These are phyloP conservation scores for Alethe castanea DNA, from an alignment of 2,113 vertebrate species.

Conservation along the genomic window DNA sequence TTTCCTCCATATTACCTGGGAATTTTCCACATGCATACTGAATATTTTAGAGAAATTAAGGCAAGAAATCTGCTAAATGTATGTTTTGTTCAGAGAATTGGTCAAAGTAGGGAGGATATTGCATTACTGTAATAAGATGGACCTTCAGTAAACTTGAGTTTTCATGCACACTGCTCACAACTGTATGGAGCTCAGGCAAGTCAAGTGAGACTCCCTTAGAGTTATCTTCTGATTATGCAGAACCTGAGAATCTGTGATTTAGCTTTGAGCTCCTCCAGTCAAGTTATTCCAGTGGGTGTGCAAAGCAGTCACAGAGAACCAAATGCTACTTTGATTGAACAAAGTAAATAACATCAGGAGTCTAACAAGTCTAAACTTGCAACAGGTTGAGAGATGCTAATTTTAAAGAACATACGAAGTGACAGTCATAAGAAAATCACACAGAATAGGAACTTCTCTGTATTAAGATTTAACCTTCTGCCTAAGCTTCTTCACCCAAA, in stretches of 20 bases:
- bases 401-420: not conserved
- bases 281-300: not conserved
- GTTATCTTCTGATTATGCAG: not conserved
- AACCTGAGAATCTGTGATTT: not conserved
- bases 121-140: not conserved
- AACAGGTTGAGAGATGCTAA: not conserved
- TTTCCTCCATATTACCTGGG: not conserved
- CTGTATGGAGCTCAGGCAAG: not conserved
- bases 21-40: not conserved
- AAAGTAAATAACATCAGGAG: not conserved
- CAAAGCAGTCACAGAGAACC: not conserved
- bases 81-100: not conserved
- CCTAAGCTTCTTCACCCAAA: not conserved
- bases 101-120: not conserved
- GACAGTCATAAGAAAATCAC: not conserved
- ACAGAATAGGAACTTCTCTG: not conserved
- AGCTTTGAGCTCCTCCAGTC: not conserved
- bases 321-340: not conserved
- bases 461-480: not conserved
- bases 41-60: not conserved
- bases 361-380: not conserved
- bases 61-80: not conserved
- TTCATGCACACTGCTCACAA: not conserved
- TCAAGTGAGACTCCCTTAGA: not conserved
- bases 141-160: not conserved